Evolutionary conservation across 2,888 invertebrate species (phyloP).

Genomic region (Drosophila antonietae): DNA sequence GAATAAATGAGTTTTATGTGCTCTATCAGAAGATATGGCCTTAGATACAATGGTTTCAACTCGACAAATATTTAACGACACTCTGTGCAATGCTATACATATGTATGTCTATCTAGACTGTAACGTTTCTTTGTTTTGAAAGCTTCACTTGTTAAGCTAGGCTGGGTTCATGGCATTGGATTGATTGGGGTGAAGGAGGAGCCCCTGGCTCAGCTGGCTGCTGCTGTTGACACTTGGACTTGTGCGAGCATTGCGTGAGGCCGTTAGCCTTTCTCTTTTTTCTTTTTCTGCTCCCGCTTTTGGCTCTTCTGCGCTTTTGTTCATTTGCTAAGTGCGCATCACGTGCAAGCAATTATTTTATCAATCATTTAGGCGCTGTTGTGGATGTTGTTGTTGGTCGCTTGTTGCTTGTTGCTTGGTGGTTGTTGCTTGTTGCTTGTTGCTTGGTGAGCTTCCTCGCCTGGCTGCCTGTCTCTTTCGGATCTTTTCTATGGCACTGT

Average conservation of each 20-base stretch:
- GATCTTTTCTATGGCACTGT: slow-evolving; percentile 41
- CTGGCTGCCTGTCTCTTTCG: slow-evolving; percentile 48
- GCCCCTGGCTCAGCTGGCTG: slow-evolving; percentile 7
- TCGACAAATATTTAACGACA: too few relatives aligned
- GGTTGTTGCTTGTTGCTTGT: slow-evolving; percentile 43
- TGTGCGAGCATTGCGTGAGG: slow-evolving; percentile 28
- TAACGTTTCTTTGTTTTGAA: background rate
- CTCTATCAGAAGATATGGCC: background rate
- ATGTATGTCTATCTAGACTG: background rate
- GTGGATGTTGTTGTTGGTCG: slow-evolving; percentile 32
- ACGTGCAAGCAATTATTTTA: slow-evolving; percentile 83
- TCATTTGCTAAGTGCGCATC: slow-evolving; percentile 67
- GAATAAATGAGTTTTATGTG: too few relatives aligned
- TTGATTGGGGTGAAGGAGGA: background rate
- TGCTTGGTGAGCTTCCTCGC: slow-evolving; percentile 56
- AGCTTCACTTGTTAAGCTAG: background rate
- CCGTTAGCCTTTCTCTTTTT: slow-evolving; percentile 31
- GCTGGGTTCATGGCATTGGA: background rate
- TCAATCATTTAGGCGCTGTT: slow-evolving; percentile 81
- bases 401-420: slow-evolving; percentile 36
- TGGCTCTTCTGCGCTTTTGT: slow-evolving; percentile 24
- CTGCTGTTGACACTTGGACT: slow-evolving; percentile 44
- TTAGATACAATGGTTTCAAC: background rate
- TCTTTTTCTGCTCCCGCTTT: slow-evolving; percentile 16
- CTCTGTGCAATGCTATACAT: background rate